Conservation (phyloP, 2,888 invertebrate genomes). For the Drosophila birchii region DNA sequence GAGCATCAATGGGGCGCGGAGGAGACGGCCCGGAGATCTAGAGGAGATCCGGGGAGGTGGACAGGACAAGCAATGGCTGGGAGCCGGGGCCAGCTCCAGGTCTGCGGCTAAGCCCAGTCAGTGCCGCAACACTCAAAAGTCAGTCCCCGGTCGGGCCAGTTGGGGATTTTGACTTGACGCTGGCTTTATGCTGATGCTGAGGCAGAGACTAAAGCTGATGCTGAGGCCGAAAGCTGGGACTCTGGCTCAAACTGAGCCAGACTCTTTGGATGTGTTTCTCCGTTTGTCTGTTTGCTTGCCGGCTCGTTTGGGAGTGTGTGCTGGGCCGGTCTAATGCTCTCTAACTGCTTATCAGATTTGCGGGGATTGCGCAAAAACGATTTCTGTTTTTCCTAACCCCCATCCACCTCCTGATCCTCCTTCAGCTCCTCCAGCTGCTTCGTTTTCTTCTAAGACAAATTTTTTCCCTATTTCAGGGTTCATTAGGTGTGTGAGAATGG, state of each 20-base stretch:
- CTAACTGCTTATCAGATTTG: constrained; percentile 77
- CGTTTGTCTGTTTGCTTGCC: constrained; percentile 30
- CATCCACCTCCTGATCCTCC: constrained; percentile 30
- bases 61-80: constrained; percentile 21
- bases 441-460: constrained; percentile 18
- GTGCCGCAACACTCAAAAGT: constrained; percentile 60
- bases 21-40: constrained; percentile 17
- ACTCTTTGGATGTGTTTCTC: constrained; percentile 41
- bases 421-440: constrained; percentile 7
- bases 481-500: neutral
- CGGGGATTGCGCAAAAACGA: constrained; percentile 73
- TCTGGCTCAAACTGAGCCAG: constrained; percentile 14
- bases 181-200: constrained; percentile 61
- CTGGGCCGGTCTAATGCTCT: constrained; percentile 68
- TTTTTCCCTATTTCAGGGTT: constrained; percentile 22
- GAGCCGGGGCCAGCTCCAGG: constrained; percentile 22
- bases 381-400: constrained; percentile 62
- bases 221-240: constrained; percentile 9
- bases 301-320: constrained; percentile 45
- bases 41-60: constrained; percentile 19
- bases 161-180: constrained; percentile 52
- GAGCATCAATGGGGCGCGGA: constrained; percentile 51
- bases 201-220: constrained; percentile 12
- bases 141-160: constrained; percentile 66
- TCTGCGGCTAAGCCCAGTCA: constrained; percentile 42